phyloP scores from a whole-genome alignment of 2,888 invertebrate species.

The Osedax fenrisi region DNA sequence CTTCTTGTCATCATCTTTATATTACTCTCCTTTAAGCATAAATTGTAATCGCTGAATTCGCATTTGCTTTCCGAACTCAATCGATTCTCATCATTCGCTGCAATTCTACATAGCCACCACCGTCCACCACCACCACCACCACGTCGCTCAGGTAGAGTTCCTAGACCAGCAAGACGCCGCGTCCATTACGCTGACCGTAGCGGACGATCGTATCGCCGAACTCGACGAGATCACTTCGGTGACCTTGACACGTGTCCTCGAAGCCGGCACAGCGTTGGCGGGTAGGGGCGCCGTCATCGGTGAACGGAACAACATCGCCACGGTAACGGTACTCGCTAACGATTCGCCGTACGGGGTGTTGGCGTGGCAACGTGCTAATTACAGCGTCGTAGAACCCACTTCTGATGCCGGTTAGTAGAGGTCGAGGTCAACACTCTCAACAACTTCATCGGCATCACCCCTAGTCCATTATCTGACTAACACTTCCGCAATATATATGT shows the following conservation, averaged over 20 bases:
- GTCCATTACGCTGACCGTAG: slow-evolving; percentile 42
- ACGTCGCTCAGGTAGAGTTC: slow-evolving; percentile 48
- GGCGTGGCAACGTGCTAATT: slow-evolving; percentile 40
- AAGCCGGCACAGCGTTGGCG: slow-evolving; percentile 39
- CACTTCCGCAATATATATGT: too few species aligned
- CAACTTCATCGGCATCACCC: too few species aligned
- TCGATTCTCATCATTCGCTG: too few species aligned
- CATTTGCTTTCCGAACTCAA: too few species aligned
- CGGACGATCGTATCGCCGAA: slow-evolving; percentile 44
- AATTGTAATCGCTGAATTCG: too few species aligned
- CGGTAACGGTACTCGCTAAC: slow-evolving; percentile 44
- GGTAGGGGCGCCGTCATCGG: slow-evolving; percentile 43
- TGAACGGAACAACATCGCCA: slow-evolving; percentile 32
- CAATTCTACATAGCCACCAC: too few species aligned
- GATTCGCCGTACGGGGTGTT: slow-evolving; percentile 48
- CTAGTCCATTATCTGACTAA: too few species aligned
- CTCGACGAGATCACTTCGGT: slow-evolving; percentile 43
- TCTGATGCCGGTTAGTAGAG: too few species aligned
- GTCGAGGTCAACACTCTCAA: too few species aligned
- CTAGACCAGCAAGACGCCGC: slow-evolving; percentile 41
- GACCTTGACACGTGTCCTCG: slow-evolving; percentile 40
- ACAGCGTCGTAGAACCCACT: slow-evolving; percentile 40
- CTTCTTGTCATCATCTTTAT: too few species aligned
- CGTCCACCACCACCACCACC: too few species aligned
- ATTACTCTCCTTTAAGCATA: too few species aligned